Evolutionary conservation across 2,888 invertebrate genomes (phyloP), one percentile per base, ranked within the genome.

Genomic region (Dilophus febrilis): DNA sequence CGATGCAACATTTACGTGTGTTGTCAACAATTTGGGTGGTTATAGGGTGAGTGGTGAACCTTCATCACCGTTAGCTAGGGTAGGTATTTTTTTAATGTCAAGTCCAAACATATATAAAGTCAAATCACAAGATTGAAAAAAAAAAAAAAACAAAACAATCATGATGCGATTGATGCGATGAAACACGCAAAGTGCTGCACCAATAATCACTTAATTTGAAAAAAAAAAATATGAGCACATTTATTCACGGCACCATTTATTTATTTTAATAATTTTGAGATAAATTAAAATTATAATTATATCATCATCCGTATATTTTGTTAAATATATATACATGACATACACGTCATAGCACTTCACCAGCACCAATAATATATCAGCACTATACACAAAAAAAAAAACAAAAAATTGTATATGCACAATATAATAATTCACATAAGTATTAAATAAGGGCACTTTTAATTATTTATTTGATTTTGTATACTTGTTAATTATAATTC

Each of bases 21-120:
- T 79, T 55, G 80, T 81, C 57, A 78, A 77, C 66, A 77, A 81
- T 66, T 70, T 81, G 59, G 71, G 71, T 52, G 71, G 71, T 67
- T 70, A 80, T 71, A 79, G 82, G 82, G 88, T 88, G 85, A 86
- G 85, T 85, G 81, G 81, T 71, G 80, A 80, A 69, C 70, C 74
- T 71, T 71, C 77, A 70, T 76, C 75, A 62, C 12, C 34, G 7
- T 18, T 34, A 34, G 77, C 79, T 71, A 78, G 80, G 81, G 81
- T 81, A 80, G 78, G 81, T 81, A 80, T 77, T 72, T 59, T n/a
- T 63, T 62, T 62, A 52, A 31, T 34, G 27, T 28, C 27, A 38
- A 37, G 29, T 14, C 16, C 3, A 14, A 12, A 35, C 8, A n/a
- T n/a, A n/a, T n/a, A n/a, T n/a, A 35, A 35, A 19, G 4, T 12